phyloP scores from a whole-genome alignment of 64 coral and sea anemone species.

The Actinia equina region DNA sequence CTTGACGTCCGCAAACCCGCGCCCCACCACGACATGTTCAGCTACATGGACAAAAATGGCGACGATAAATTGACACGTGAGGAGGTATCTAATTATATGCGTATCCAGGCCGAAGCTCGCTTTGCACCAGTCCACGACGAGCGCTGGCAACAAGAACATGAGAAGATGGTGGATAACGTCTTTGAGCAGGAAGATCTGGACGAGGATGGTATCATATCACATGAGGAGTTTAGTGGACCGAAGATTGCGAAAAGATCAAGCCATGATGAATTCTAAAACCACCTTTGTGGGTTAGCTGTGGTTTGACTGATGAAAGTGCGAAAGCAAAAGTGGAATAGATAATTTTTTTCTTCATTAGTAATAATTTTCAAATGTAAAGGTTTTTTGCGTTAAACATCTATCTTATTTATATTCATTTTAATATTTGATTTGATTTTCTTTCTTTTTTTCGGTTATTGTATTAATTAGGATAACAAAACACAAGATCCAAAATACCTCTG shows the following conservation, averaged over 20 bases:
- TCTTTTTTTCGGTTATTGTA: too few species aligned
- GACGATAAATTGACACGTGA: conserved; percentile 75
- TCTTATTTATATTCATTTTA: too few species aligned
- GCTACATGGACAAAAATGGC: conserved; percentile 86
- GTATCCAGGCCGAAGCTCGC: conserved; percentile 64
- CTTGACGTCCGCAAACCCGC: conserved; percentile 83
- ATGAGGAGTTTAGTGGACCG: conserved; percentile 97
- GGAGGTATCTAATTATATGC: conserved; percentile 88
- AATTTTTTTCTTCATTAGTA: too few species aligned
- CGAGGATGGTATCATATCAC: conserved; percentile 90
- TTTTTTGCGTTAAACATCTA: too few species aligned
- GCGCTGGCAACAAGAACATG: conserved; percentile 85
- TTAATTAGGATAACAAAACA: too few species aligned
- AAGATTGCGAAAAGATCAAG: conserved; percentile 47
- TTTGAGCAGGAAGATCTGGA: conserved; percentile 87
- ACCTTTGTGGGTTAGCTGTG: background rate
- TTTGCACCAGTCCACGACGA: conserved; percentile 84
- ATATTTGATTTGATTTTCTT: too few species aligned
- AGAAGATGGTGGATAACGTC: conserved; percentile 85
- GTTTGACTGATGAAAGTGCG: background rate
- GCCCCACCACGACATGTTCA: conserved; percentile 93
- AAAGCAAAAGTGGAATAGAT: too few species aligned
- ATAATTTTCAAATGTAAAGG: too few species aligned
- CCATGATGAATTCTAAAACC: conserved; percentile 79
- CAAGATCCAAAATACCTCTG: too few species aligned